Evolutionary conservation across 2,113 vertebrate species (phyloP).

Genomic region (Craseonycteris thonglongyai): DNA sequence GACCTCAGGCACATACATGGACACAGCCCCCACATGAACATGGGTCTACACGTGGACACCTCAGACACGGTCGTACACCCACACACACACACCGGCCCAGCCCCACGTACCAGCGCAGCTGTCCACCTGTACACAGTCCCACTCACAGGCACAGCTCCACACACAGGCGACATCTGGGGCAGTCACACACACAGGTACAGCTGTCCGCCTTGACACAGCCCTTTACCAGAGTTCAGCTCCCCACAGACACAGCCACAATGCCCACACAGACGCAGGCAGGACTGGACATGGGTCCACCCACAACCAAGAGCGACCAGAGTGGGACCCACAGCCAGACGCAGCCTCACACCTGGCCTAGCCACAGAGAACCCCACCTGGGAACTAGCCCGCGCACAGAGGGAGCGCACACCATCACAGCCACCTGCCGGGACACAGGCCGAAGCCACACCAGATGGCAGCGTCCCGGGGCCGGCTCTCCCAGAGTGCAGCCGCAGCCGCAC

Average conservation of each 20-base stretch:
- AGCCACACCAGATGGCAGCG: not conserved
- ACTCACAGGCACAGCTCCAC: not conserved
- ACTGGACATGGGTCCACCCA: not conserved
- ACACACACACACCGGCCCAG: not conserved
- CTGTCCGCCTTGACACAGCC: not conserved
- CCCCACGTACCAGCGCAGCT: not conserved
- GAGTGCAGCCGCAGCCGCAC: not conserved
- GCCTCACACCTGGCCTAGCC: too few species aligned
- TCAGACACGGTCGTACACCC: not conserved
- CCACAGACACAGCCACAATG: too few species aligned
- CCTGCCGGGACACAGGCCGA: not conserved
- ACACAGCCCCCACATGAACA: not conserved
- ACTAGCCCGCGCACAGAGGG: not conserved
- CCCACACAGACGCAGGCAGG: not conserved
- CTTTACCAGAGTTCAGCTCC: too few species aligned
- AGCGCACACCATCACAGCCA: not conserved
- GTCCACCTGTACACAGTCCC: too few species aligned
- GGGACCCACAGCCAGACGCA: not conserved
- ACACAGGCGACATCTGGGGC: not conserved
- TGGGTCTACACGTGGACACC: not conserved
- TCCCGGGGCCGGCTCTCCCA: accelerated
- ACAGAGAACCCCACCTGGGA: not conserved
- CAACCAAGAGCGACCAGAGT: not conserved
- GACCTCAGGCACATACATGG: not conserved
- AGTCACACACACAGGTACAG: not conserved